A percentile compares a stretch with the other conserved stretches of the same genome.
Evolutionary conservation across 2,797 vertebrate species (phyloP).

Genomic region (Pseudomugil gertrudae): DNA sequence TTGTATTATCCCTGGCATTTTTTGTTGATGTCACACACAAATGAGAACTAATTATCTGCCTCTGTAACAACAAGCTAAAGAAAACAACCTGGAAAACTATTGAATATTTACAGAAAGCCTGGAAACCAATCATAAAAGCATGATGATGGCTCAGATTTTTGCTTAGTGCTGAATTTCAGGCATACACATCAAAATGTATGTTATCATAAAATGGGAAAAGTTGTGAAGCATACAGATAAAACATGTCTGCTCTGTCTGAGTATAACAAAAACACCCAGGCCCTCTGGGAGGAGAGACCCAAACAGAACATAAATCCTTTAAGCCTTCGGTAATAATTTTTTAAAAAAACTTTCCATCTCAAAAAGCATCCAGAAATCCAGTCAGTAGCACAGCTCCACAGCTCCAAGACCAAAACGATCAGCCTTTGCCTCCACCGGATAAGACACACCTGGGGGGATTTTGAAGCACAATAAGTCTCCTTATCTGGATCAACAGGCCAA

Average conservation of each 20-base stretch:
- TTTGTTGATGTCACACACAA: too few species aligned
- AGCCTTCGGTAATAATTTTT: conserved; percentile 1
- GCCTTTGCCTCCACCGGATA: not conserved
- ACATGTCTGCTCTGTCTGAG: not conserved
- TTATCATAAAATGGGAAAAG: not conserved
- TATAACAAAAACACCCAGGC: not conserved
- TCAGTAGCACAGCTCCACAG: not conserved
- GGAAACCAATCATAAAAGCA: not conserved
- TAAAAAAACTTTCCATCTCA: not conserved
- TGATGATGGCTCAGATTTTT: not conserved
- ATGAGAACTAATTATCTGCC: not conserved
- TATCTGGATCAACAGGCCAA: not conserved
- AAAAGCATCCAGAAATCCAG: not conserved
- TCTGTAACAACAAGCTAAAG: not conserved
- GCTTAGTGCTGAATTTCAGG: not conserved
- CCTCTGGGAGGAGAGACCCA: not conserved
- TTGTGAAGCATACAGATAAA: conserved; percentile 1
- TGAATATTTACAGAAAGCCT: not conserved
- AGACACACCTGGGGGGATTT: conserved; percentile 8
- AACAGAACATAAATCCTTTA: conserved; percentile 1
- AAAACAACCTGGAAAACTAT: not conserved
- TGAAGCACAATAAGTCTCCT: not conserved
- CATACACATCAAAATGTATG: not conserved
- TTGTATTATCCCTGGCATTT: too few species aligned
- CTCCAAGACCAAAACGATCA: not conserved